phyloP scores from a whole-genome alignment of 1,140 invertebrate genomes.

The Bombus superbus region DNA sequence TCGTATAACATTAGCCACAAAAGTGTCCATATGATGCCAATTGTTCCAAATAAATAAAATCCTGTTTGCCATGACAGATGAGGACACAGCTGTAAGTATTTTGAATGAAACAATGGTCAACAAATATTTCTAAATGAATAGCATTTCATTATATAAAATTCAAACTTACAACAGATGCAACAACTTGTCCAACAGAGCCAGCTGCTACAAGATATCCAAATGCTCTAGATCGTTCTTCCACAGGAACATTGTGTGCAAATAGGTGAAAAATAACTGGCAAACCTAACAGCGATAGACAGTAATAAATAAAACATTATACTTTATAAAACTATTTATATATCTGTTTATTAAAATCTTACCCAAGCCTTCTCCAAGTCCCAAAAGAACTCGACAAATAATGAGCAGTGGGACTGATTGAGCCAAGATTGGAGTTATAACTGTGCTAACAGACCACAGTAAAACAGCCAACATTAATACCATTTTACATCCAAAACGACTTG shows the following conservation, averaged over 20 bases:
- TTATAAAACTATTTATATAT: background rate
- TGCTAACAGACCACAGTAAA: constrained; percentile 90
- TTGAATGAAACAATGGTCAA: constrained; percentile 1
- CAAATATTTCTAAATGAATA: background rate
- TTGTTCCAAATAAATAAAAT: constrained; percentile 89
- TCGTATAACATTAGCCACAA: constrained; percentile 87
- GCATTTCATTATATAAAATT: background rate
- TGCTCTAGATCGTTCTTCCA: constrained; percentile 89
- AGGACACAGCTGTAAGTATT: constrained; percentile 82
- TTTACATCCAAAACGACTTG: constrained; percentile 89
- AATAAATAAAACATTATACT: constrained; percentile 5
- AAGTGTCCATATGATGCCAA: constrained; percentile 89
- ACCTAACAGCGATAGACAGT: constrained; percentile 81
- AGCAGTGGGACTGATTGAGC: constrained; percentile 86
- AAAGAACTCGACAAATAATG: constrained; percentile 86
- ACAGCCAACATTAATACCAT: constrained; percentile 88
- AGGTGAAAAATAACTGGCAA: constrained; percentile 92
- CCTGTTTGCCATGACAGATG: constrained; percentile 88
- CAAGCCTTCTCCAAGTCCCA: constrained; percentile 91
- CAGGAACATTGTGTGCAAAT: constrained; percentile 89
- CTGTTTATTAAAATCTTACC: constrained; percentile 81
- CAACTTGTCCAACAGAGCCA: constrained; percentile 90
- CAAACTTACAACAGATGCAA: constrained; percentile 87
- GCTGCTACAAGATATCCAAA: constrained; percentile 90
- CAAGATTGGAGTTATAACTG: constrained; percentile 88